Percentiles rank a stretch among this genome's conserved stretches.
These are phyloP conservation scores for Xyrichtys novacula DNA, from an alignment of 2,797 vertebrate species.

Conservation along the genomic window DNA sequence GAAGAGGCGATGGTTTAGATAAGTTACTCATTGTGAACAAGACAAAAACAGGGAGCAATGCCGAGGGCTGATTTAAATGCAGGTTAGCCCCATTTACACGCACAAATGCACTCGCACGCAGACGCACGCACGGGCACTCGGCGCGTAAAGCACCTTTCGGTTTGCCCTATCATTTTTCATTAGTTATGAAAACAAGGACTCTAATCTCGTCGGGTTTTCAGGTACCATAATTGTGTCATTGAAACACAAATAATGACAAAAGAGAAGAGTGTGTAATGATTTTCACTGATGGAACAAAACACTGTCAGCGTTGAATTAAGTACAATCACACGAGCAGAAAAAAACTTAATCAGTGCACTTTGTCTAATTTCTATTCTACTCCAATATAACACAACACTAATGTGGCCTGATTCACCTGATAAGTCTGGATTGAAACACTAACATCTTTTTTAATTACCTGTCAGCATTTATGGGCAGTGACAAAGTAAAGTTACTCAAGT, in stretches of 20 bases:
- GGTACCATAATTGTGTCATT: conserved; percentile 44
- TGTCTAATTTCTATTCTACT: no score
- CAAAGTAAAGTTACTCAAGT: no score
- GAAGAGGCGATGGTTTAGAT: conserved; percentile 82
- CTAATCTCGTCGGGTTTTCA: conserved; percentile 73
- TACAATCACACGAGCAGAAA: not conserved
- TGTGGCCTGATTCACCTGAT: no score
- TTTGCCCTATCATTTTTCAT: conserved; percentile 62
- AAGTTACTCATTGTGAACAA: conserved; percentile 83
- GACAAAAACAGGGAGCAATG: conserved; percentile 75
- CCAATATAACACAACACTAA: no score
- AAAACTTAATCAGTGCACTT: no score
- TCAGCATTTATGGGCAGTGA: no score
- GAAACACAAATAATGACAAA: conserved; percentile 63
- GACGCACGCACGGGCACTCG: conserved; percentile 35
- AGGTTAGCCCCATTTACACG: conserved; percentile 67
- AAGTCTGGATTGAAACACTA: no score
- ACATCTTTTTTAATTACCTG: no score
- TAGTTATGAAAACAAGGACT: conserved; percentile 68
- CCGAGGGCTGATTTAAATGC: conserved; percentile 75
- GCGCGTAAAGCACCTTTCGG: conserved; percentile 46
- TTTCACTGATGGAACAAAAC: conserved; percentile 12
- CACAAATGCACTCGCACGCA: conserved; percentile 51
- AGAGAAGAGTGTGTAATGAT: conserved; percentile 8
- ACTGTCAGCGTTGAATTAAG: not conserved